Evolutionary conservation across 2,113 vertebrate genomes (phyloP), one percentile per base, ranked within the genome.

Genomic region (Atractosteus spatula): DNA sequence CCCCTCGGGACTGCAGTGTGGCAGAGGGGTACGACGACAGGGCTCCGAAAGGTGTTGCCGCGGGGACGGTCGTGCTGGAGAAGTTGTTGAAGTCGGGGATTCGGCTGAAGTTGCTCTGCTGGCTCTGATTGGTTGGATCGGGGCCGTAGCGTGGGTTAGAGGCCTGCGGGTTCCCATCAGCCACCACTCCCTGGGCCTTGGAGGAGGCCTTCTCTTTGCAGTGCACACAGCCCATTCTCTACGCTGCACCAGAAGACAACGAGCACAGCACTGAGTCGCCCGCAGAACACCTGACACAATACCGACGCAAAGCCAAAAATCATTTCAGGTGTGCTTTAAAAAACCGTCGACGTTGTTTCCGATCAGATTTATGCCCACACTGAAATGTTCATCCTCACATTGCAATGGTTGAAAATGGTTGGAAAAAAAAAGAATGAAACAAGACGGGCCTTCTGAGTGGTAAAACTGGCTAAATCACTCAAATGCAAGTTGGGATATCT

Each of bases 211-310:
- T 88, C 86, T 94, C 92, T 83, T 96, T 97, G 84, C 95, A 97
- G 83, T 92, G 94, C 82, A 88, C 84, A 86, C 96, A 96, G 91
- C 96, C 95, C 96, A 97, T 97, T 44, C 78, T 80, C 79, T 2
- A 62, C 7, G 3, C 13, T 62, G 7, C 14, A 3, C 59, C 7
- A 8, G 14, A 14, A 62, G 17, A 51, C 5, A 14, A 62, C 13
- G 81, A 84, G 91, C 86, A 83, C 77, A 71, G 78, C 73, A 74
- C 76, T n/a, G 79, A 84, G 79, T 84, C 65, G 0, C 43, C 64
- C 79, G 79, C 82, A 29, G 29, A 29, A 29, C 29, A 29, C 29
- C 29, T 29, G 29, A 29, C 29, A 29, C 29, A 29, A 29, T 29
- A 29, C 29, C 29, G 29, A 29, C 29, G 29, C 29, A 29, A 29